A percentile compares a stretch with the other conserved stretches of the same genome.
phyloP scores from a whole-genome alignment of 37 sponge, comb jelly and placozoan genomes.

The Haliclona indistincta region DNA sequence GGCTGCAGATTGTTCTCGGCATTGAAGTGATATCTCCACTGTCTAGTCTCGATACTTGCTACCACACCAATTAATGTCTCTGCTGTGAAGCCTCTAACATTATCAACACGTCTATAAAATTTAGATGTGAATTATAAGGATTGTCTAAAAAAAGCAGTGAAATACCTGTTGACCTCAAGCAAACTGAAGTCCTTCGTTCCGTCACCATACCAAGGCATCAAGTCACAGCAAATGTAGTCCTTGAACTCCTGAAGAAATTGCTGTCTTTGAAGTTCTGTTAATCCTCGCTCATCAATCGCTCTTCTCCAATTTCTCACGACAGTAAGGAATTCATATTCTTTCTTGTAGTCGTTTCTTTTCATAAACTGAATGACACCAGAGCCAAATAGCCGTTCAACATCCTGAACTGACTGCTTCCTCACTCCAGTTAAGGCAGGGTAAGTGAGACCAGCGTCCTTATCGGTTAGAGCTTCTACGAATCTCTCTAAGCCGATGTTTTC shows the following conservation, averaged over 20 bases:
- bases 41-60: no score
- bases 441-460: background rate
- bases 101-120: no score
- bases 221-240: constrained; percentile 11
- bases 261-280: background rate
- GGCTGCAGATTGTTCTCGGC: no score
- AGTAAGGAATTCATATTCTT: background rate
- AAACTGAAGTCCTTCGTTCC: constrained; percentile 22
- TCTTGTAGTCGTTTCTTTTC: no score
- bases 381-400: constrained; percentile 15
- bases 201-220: constrained; percentile 31
- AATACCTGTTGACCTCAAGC: constrained; percentile 50
- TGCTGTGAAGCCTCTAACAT: no score
- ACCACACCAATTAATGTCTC: no score
- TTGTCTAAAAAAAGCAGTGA: no score
- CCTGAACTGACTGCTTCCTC: constrained; percentile 12
- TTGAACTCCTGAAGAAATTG: constrained; percentile 11
- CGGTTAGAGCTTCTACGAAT: constrained; percentile 1
- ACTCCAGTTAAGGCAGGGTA: background rate
- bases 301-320: constrained; percentile 16
- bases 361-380: background rate
- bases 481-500: background rate
- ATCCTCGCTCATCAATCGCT: constrained; percentile 25
- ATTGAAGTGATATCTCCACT: no score
- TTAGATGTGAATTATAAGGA: no score